Percentiles rank a stretch among this genome's conserved stretches.
Evolutionary conservation across 2,888 invertebrate species (phyloP).

Genomic region (Leptogaster cylindrica): DNA sequence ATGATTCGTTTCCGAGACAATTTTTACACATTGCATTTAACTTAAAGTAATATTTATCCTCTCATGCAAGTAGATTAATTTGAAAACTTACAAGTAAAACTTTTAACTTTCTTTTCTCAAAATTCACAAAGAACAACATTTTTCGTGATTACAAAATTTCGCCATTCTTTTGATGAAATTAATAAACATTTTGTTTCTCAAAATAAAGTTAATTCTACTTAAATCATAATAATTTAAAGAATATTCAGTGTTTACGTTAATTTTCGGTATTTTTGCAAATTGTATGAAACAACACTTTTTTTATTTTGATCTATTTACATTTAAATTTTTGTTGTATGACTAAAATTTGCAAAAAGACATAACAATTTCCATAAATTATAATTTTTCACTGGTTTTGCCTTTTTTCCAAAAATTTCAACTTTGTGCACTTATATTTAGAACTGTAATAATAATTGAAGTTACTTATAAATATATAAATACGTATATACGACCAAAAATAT

Average conservation of each 20-base stretch:
- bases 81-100: slow-evolving; percentile 6
- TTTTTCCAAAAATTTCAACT: slow-evolving; percentile 19
- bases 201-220: background rate
- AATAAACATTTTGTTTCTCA: no score
- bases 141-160: no score
- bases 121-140: background rate
- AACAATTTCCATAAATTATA: slow-evolving; percentile 14
- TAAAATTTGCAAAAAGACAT: slow-evolving; percentile 25
- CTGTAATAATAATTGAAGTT: slow-evolving; percentile 31
- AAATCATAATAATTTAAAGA: no score
- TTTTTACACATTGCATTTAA: slow-evolving; percentile 41
- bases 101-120: background rate
- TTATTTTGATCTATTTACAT: no score
- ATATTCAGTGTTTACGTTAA: no score
- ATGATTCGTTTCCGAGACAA: slow-evolving; percentile 38
- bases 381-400: slow-evolving; percentile 14
- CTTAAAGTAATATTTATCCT: slow-evolving; percentile 24
- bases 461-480: slow-evolving; percentile 43
- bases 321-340: background rate
- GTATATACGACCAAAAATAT: slow-evolving; percentile 44
- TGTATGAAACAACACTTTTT: no score
- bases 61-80: slow-evolving; percentile 34
- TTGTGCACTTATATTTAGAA: slow-evolving; percentile 33
- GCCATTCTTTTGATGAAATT: no score
- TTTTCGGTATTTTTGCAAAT: no score